Evolutionary conservation across 2,113 vertebrate species (phyloP).

Genomic region (Chaetodon trifascialis): DNA sequence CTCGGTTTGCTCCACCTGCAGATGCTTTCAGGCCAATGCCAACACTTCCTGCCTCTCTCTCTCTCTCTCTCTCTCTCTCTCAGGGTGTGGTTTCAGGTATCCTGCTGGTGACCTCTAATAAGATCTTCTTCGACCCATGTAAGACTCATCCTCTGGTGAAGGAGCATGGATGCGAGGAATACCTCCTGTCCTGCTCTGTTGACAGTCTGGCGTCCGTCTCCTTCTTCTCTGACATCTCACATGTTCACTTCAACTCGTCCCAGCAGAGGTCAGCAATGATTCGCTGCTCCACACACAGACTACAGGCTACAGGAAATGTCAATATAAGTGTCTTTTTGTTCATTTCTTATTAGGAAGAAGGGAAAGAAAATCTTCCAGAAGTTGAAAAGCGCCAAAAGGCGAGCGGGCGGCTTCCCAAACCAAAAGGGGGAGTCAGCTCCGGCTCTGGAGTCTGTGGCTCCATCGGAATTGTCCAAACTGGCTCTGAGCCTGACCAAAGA

Average conservation of each 20-base stretch:
- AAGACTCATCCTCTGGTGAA: slow-evolving; percentile 85
- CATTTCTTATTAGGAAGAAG: slow-evolving; percentile 71
- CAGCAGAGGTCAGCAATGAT: slow-evolving; percentile 78
- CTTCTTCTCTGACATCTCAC: slow-evolving; percentile 84
- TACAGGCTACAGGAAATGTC: background rate
- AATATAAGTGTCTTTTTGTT: background rate
- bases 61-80: slow-evolving; percentile 11
- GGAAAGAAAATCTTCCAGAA: slow-evolving; percentile 73
- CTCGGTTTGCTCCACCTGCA: too few relatives aligned
- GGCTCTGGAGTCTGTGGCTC: slow-evolving; percentile 42
- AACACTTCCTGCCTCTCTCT: background rate
- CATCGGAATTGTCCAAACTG: slow-evolving; percentile 40
- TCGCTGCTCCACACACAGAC: background rate
- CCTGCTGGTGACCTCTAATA: slow-evolving; percentile 84
- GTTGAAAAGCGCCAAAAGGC: slow-evolving; percentile 57
- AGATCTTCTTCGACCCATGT: slow-evolving; percentile 88
- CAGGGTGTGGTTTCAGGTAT: slow-evolving; percentile 87
- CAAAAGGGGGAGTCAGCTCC: slow-evolving; percentile 37
- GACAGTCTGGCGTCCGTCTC: slow-evolving; percentile 81
- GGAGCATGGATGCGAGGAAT: slow-evolving; percentile 87
- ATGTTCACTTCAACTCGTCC: slow-evolving; percentile 81
- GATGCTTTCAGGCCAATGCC: background rate
- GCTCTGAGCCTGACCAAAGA: slow-evolving; percentile 39
- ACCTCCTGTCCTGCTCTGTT: slow-evolving; percentile 84
- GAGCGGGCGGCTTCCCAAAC: slow-evolving; percentile 4